These are phyloP conservation scores for Parthenolecanium corni DNA, from an alignment of 2,888 invertebrate species.

Conservation along the genomic window DNA sequence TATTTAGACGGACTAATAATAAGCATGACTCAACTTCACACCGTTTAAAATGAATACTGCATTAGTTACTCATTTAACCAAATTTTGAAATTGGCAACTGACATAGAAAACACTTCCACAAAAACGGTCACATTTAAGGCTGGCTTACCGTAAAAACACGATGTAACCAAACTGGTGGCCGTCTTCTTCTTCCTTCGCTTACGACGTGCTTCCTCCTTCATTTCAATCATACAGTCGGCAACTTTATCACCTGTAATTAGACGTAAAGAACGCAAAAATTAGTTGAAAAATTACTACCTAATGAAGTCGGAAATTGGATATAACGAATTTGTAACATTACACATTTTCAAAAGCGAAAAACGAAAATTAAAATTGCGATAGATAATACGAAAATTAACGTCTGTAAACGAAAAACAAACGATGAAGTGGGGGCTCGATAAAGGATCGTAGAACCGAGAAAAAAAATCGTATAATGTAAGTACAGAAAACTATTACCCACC, in stretches of 20 bases:
- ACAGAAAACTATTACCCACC: not conserved
- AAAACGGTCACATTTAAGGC: not conserved
- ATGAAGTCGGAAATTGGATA: not conserved
- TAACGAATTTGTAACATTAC: slow-evolving; percentile 31
- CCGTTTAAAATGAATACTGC: too few relatives aligned
- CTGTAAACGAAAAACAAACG: not conserved
- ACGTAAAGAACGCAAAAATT: not conserved
- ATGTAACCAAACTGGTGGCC: slow-evolving; percentile 74
- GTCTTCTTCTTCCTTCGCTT: slow-evolving; percentile 83
- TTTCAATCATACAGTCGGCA: slow-evolving; percentile 37
- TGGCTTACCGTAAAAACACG: slow-evolving; percentile 66
- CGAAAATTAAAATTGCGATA: too few relatives aligned
- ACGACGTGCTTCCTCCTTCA: slow-evolving; percentile 79
- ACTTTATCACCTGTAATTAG: slow-evolving; percentile 10
- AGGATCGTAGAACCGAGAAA: not conserved
- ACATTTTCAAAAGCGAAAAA: too few relatives aligned
- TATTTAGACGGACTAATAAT: too few relatives aligned
- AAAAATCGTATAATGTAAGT: not conserved
- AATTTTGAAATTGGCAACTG: too few relatives aligned
- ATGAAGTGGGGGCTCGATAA: too few relatives aligned
- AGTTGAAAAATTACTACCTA: not conserved
- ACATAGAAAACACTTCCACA: too few relatives aligned
- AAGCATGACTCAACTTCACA: too few relatives aligned
- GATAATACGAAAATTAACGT: too few relatives aligned
- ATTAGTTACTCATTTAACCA: too few relatives aligned